Base-by-base conservation (phyloP, 2,113 vertebrate species). In the Trichomycterus rosablanca region DNA sequence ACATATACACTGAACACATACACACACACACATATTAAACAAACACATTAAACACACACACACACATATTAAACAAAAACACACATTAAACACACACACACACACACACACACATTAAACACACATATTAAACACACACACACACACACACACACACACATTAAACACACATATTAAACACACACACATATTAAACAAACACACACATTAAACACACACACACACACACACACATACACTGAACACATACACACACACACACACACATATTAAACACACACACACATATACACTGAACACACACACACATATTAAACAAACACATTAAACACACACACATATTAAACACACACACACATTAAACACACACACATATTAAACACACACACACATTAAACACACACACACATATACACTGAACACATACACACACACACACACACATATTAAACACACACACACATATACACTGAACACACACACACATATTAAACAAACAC, bases 121-220 rank as follows among this genome's bases (percentile, higher is more conserved):
- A 42, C 60, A 46, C 26, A 40, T 1, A 28, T 18, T n/a, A 40
- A 4, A n/a, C 4, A 44, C 42, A 19, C 16, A 18, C 16, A 15
- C 42, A 44, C 22, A 24, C n/a, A n/a, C 5, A n/a, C 11, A 9
- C 45, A 52, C 26, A 51, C 7, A 18, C 8, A 37, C 16, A 20
- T 14, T n/a, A n/a, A n/a, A 4, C 3, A 9, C 28, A 59, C 18
- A 49, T 18, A 42, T 40, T n/a, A n/a, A n/a, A 19, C 28, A 63
- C 23, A 35, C 60, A 42, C 48, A 88, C 86, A 77, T 80, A 82
- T 62, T 83, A 68, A 58, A 77, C 30, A 34, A 34, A 19, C 2
- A 42, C 60, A 46, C 26, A 40, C 0, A 28, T 18, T n/a, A 40
- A 4, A n/a, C 4, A 44, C 42, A 19, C 16, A 18, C 16, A 15